phyloP scores from a whole-genome alignment of 2,113 vertebrate genomes.

The Triplophysa dalaica region DNA sequence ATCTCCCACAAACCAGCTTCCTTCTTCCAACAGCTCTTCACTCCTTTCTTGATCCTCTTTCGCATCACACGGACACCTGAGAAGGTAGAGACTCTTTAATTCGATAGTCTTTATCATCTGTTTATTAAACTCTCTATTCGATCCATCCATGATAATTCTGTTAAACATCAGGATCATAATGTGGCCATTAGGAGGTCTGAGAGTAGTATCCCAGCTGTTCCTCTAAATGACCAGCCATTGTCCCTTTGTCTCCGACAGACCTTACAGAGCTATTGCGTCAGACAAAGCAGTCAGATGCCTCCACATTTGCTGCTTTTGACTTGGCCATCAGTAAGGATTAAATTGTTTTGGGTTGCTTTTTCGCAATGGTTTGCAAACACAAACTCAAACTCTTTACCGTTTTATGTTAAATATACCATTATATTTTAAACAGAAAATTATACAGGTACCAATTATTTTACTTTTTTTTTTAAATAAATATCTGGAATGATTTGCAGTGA shows the following conservation, averaged over 20 bases:
- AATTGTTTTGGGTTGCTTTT: background rate
- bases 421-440: no score
- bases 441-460: no score
- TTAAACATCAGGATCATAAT: background rate
- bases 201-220: background rate
- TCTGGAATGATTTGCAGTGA: background rate
- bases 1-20: slow-evolving; percentile 96
- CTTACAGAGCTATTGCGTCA: slow-evolving; percentile 18
- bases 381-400: no score
- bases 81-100: slow-evolving; percentile 13
- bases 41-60: slow-evolving; percentile 87
- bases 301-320: background rate
- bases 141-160: no score
- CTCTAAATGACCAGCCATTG: background rate
- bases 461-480: no score
- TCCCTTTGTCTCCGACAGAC: background rate
- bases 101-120: background rate
- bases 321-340: background rate
- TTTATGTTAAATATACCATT: no score
- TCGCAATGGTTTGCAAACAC: no score
- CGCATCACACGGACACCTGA: slow-evolving; percentile 68
- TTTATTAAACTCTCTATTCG: background rate
- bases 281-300: slow-evolving; percentile 1
- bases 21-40: slow-evolving; percentile 89
- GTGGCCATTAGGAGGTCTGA: background rate